Evolutionary conservation across 2,797 vertebrate genomes (phyloP), one percentile per base, ranked within the genome.

Genomic region (Anguilla megastoma): DNA sequence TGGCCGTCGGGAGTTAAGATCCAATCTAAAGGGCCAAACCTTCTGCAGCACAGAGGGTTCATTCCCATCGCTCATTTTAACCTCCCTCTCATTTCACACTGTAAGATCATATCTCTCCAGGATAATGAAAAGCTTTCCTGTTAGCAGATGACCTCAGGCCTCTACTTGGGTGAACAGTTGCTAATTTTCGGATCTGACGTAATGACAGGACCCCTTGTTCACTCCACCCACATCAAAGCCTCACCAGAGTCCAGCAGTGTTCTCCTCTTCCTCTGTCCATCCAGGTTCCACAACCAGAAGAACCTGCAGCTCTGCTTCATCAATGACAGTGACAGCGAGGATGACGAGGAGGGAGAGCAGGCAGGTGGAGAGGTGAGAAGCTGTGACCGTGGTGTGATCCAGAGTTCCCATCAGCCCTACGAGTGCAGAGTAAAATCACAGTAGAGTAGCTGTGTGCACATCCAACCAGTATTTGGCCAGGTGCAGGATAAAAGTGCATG

Each of bases 301-400:
- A 96, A 96, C 89, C 93, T 96, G 87, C 96, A 96, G 93, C 94
- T 96, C 33, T 96, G 96, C 91, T 96, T 96, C 92, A 95, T 96
- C 92, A 96, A 96, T 90, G 90, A 96, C 92, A 97, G 96, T 86
- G 96, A 96, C 84, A 97, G 96, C 88, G 96, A 96, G 18, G 95
- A 95, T 0, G 95, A 96, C 10, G 94, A 94, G 63, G 90, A 93
- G 24, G 90, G 91, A 36, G 91, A 85, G n/a, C 48, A 3, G 24
- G 79, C 84, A n/a, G 88, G 88, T n/a, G 90, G 87, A 54, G 89
- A 95, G 93, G 94, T 95, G 45, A 50, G 87, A 50, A 52, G 41
- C 3, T 18, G 33, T 79, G 74, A 79, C 36, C 9, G 0, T 12
- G 10, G 8, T 14, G 30, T 33, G n/a, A 27, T 33, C 66, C 6